A percentile compares a stretch with the other conserved stretches of the same genome.
Conservation (phyloP, 2,888 invertebrate genomes). For the Andrena marginata region DNA sequence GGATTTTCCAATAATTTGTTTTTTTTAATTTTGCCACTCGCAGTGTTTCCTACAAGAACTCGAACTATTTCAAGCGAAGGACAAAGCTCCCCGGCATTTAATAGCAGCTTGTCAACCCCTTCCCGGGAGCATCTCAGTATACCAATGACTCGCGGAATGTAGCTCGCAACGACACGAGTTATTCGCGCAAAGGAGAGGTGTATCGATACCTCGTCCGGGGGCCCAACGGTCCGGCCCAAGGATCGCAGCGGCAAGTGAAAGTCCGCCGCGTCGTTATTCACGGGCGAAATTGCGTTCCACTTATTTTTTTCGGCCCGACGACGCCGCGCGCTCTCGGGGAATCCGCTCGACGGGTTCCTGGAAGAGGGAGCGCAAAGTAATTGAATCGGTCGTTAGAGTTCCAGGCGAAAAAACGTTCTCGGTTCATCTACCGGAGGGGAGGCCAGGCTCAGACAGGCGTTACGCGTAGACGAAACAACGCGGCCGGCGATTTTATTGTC, state of each 20-base stretch:
- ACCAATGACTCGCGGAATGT: too few relatives aligned
- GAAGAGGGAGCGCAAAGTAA: constrained; percentile 15
- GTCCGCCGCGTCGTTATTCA: constrained; percentile 57
- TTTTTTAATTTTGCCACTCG: too few relatives aligned
- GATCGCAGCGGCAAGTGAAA: constrained; percentile 58
- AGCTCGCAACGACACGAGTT: neutral
- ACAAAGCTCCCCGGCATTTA: too few relatives aligned
- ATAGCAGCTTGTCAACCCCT: too few relatives aligned
- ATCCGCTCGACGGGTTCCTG: constrained; percentile 18
- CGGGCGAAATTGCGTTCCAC: constrained; percentile 58
- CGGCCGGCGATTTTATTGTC: constrained; percentile 37
- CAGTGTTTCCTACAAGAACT: too few relatives aligned
- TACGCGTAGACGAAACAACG: constrained; percentile 47
- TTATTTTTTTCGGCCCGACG: constrained; percentile 29
- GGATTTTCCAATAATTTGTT: too few relatives aligned
- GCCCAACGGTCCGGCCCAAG: constrained; percentile 7
- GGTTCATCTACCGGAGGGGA: constrained; percentile 1
- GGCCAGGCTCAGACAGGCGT: neutral
- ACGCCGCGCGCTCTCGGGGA: constrained; percentile 16
- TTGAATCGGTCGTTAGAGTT: constrained; percentile 40
- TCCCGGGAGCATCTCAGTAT: too few relatives aligned
- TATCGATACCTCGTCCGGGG: constrained; percentile 43
- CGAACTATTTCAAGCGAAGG: too few relatives aligned
- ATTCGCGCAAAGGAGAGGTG: constrained; percentile 24
- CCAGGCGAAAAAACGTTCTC: constrained; percentile 23